Percentiles rank a stretch among this genome's conserved stretches.
Evolutionary conservation across 2,888 invertebrate genomes (phyloP).

Genomic region (Cheilosia vulpina): DNA sequence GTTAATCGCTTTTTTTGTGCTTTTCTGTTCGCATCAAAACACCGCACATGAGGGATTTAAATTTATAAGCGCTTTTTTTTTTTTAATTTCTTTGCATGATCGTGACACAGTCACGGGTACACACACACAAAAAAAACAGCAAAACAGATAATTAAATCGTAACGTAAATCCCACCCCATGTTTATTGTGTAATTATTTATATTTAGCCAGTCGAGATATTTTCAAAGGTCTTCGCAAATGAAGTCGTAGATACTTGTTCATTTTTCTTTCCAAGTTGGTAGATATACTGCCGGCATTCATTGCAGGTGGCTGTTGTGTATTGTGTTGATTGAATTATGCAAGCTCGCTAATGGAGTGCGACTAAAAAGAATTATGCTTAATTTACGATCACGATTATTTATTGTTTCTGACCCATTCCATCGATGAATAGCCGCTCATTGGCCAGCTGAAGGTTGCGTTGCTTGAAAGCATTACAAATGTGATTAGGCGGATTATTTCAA

Average conservation of each 20-base stretch:
- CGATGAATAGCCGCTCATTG: slow-evolving; percentile 36
- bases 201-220: slow-evolving; percentile 44
- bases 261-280: too few species aligned
- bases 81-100: slow-evolving; percentile 36
- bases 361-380: slow-evolving; percentile 54
- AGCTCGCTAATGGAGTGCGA: slow-evolving; percentile 50
- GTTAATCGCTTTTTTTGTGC: background rate
- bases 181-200: slow-evolving; percentile 55
- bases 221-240: slow-evolving; percentile 37
- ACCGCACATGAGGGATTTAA: slow-evolving; percentile 3
- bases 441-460: slow-evolving; percentile 62
- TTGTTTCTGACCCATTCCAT: slow-evolving; percentile 8
- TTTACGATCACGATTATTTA: slow-evolving; percentile 56
- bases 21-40: background rate
- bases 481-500: slow-evolving; percentile 42
- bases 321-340: slow-evolving; percentile 67
- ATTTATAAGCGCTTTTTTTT: slow-evolving; percentile 23
- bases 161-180: slow-evolving; percentile 20
- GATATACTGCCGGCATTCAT: background rate
- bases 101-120: slow-evolving; percentile 49
- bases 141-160: slow-evolving; percentile 38
- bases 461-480: slow-evolving; percentile 52
- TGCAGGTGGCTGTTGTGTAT: slow-evolving; percentile 37
- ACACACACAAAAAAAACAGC: background rate
- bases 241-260: slow-evolving; percentile 15